Base-by-base conservation (phyloP, 1,140 invertebrate species). In the Eciton burchellii region DNA sequence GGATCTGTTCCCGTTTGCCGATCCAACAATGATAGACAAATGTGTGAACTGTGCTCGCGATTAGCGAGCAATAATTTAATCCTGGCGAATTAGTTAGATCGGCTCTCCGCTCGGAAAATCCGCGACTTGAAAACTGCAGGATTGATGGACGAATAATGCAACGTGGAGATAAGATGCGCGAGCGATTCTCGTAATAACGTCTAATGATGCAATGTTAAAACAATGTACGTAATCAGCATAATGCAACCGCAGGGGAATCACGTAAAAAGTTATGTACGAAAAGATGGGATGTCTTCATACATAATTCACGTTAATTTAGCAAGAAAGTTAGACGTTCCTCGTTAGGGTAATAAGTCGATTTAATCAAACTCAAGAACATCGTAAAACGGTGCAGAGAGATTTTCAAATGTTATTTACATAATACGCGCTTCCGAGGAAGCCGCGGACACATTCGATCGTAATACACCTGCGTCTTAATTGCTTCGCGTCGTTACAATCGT, bases 371-470 rank as follows among this genome's bases (percentile, higher is more conserved):
- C 24, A 45, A 29, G 14, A 73, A 47, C n/a, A 26, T 14, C 12
- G n/a, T 47, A 21, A 45, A 47, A 29, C 9, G 11, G 12, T 9
- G 54, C 41, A 14, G n/a, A n/a, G n/a, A n/a, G 29, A 45, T 45
- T 59, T 73, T 45, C 57, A 57, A 43, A 14, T 43, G 21, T 57
- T n/a, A 73, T 47, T 47, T 24, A 19, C 29, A 11, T n/a, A n/a
- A n/a, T n/a, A n/a, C n/a, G n/a, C n/a, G n/a, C 26, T 63, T 65
- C 29, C 9, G 41, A 63, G 63, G 26, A 49, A 29, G 3, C 29
- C 29, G 12, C n/a, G 52, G 35, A 43, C 35, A 76, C 35, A 65
- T 76, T 65, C n/a, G 26, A 52, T 24, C 45, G 24, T 62, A 74
- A 49, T 62, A 21, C 11, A 29, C 29, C 12, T 19, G 43, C 14